Evolutionary conservation across 2,888 invertebrate genomes (phyloP).

Genomic region (Eubasilissa splendida): DNA sequence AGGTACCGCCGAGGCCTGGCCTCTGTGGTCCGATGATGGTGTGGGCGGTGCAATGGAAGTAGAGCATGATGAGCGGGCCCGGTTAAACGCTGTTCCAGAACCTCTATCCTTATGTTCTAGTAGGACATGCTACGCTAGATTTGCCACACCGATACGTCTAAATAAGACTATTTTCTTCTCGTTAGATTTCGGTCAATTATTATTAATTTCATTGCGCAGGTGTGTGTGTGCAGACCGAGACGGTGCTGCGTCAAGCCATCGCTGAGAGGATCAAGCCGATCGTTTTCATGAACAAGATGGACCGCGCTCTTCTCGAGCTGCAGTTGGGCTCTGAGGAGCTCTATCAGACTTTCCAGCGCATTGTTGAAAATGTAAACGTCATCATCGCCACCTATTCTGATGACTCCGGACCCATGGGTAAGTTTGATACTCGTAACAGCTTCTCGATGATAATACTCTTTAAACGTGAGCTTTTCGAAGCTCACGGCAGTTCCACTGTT

Average conservation of each 20-base stretch:
- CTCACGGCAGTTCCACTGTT: too few species aligned
- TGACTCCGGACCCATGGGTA: conserved; percentile 97
- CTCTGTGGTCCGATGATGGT: conserved; percentile 66
- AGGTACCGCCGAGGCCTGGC: conserved; percentile 37
- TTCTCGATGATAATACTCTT: background rate
- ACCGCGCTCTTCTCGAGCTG: conserved; percentile 97
- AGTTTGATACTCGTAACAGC: conserved; percentile 59
- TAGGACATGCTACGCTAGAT: conserved; percentile 76
- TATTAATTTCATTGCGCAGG: conserved; percentile 74
- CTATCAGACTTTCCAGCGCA: conserved; percentile 99
- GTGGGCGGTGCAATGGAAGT: conserved; percentile 80
- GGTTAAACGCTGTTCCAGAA: conserved; percentile 81
- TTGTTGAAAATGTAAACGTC: conserved; percentile 99
- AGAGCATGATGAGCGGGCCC: conserved; percentile 68
- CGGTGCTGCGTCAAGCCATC: conserved; percentile 99
- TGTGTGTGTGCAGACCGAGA: conserved; percentile 99
- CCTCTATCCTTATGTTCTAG: conserved; percentile 87
- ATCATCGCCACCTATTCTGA: conserved; percentile 99
- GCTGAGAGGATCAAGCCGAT: conserved; percentile 99
- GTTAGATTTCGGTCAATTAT: background rate
- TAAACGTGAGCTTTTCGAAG: background rate
- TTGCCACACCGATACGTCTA: conserved; percentile 65
- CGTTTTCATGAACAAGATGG: conserved; percentile 99
- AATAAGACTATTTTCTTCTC: background rate
- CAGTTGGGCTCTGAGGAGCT: conserved; percentile 97